Percentiles rank a stretch among this genome's conserved stretches.
These are phyloP conservation scores for Adelphocoris suturalis DNA, from an alignment of 2,888 invertebrate genomes.

Conservation along the genomic window DNA sequence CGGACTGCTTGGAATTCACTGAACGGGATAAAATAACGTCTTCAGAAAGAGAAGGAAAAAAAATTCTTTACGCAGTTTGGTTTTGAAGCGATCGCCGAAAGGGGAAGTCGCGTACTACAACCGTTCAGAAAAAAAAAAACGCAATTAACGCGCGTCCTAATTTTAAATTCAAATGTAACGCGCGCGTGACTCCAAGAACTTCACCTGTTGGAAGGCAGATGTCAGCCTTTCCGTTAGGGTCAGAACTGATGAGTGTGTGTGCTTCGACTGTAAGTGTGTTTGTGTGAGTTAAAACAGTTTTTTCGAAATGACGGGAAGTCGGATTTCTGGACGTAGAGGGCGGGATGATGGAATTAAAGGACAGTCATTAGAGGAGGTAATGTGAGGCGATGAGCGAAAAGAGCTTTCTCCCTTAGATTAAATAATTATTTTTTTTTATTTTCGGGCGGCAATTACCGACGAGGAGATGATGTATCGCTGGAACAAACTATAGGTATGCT, in stretches of 20 bases:
- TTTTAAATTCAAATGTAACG: slow-evolving; percentile 54
- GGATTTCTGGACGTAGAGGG: neutral
- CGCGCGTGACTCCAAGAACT: neutral
- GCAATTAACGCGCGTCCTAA: slow-evolving; percentile 49
- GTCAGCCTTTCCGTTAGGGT: slow-evolving; percentile 34
- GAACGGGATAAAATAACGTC: too few relatives aligned
- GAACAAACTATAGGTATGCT: too few relatives aligned
- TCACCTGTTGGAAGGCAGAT: slow-evolving; percentile 24
- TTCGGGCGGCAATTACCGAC: too few relatives aligned
- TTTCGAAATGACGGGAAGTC: neutral
- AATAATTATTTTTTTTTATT: too few relatives aligned
- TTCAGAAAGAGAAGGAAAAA: neutral
- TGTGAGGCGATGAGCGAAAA: too few relatives aligned
- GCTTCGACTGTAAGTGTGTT: too few relatives aligned
- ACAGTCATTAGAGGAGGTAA: neutral
- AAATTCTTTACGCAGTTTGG: neutral
- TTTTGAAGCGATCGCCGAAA: neutral
- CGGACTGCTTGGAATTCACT: too few relatives aligned
- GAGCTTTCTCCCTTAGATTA: too few relatives aligned
- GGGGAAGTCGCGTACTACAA: neutral
- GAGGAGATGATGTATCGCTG: too few relatives aligned
- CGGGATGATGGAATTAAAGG: slow-evolving; percentile 13
- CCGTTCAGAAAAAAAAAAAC: neutral
- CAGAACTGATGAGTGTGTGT: neutral
- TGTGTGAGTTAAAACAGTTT: too few relatives aligned